A percentile compares a stretch with the other conserved stretches of the same genome.
Evolutionary conservation across 1,140 invertebrate species (phyloP).

Genomic region (Aphelenchoides fujianensis): DNA sequence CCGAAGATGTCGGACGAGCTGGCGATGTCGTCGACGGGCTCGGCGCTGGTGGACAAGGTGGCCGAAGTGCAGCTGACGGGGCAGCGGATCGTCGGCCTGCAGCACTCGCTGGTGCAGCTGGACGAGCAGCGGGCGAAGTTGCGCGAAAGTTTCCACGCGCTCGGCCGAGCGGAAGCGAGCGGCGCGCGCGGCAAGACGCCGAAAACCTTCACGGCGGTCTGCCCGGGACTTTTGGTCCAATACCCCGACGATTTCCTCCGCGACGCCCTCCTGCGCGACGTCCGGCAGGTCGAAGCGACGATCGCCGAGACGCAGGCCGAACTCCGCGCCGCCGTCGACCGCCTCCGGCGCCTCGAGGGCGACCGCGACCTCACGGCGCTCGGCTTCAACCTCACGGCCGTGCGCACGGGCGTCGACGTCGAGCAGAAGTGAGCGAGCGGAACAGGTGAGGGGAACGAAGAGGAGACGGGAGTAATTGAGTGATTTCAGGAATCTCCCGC

Average conservation of each 20-base stretch:
- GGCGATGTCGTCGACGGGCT: neutral
- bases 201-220: slow-evolving; percentile 6
- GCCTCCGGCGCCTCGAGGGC: neutral
- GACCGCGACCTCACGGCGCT: neutral
- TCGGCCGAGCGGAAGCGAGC: neutral
- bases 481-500: too few species aligned
- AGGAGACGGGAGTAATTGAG: too few species aligned
- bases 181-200: too few species aligned
- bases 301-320: neutral
- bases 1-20: neutral
- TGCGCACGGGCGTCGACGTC: too few species aligned
- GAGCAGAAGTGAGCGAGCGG: too few species aligned
- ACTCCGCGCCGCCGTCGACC: neutral
- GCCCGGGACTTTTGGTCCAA: slow-evolving; percentile 7
- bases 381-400: neutral
- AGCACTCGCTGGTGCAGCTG: neutral
- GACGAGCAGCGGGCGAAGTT: neutral
- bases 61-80: neutral
- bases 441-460: too few species aligned
- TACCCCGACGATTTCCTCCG: neutral
- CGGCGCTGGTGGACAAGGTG: neutral
- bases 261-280: neutral
- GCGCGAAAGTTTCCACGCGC: neutral
- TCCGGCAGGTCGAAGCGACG: neutral
- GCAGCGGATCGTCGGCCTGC: neutral